A percentile compares a stretch with the other conserved stretches of the same genome.
phyloP scores from a whole-genome alignment of 1,140 invertebrate genomes.

The Papilio polytes region DNA sequence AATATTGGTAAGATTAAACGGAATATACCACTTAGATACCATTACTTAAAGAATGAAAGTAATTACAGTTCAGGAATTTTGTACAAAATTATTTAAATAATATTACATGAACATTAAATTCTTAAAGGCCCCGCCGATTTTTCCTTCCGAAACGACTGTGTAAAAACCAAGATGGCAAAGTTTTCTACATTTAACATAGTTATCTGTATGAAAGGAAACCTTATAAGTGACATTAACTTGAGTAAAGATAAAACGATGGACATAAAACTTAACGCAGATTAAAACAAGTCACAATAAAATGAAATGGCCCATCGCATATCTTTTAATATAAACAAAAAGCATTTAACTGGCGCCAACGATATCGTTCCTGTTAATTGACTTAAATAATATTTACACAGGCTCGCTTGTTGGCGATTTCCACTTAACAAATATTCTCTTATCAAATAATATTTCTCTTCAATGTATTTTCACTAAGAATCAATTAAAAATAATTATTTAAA shows the following conservation, averaged over 20 bases:
- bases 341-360: neutral
- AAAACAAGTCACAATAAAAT: conserved; percentile 7
- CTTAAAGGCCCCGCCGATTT: too few relatives aligned
- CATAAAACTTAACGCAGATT: conserved; percentile 22
- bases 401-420: neutral
- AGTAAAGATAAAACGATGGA: neutral
- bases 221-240: neutral
- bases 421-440: neutral
- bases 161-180: too few relatives aligned
- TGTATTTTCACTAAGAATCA: neutral
- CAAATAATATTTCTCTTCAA: neutral
- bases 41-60: neutral
- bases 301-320: neutral
- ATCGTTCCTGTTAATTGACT: neutral
- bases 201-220: neutral
- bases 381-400: conserved; percentile 5
- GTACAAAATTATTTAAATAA: too few relatives aligned
- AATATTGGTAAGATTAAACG: too few relatives aligned
- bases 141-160: too few relatives aligned
- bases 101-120: too few relatives aligned
- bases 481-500: neutral
- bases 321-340: conserved; percentile 17
- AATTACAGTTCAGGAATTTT: neutral
- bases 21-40: neutral
- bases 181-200: neutral